A percentile compares a stretch with the other conserved stretches of the same genome.
phyloP scores from a whole-genome alignment of 2,797 vertebrate species.

The Phataginus tricuspis region DNA sequence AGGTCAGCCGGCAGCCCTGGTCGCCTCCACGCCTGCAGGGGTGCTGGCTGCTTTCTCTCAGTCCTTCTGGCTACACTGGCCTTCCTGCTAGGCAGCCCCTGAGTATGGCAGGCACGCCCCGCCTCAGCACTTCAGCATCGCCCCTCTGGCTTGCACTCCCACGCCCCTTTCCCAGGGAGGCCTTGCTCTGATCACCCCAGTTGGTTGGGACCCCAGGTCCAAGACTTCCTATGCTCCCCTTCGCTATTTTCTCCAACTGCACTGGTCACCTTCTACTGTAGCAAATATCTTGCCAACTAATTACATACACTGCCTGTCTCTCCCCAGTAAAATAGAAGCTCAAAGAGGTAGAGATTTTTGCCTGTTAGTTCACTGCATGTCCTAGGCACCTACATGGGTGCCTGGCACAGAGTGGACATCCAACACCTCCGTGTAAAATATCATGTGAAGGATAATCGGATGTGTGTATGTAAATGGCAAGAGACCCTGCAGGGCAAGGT shows the following conservation, averaged over 20 bases:
- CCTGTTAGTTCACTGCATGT: neutral
- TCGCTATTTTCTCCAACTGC: neutral
- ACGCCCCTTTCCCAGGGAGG: rapidly evolving
- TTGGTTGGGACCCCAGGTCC: neutral
- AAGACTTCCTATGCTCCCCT: neutral
- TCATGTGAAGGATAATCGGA: neutral
- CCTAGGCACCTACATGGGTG: neutral
- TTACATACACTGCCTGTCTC: neutral
- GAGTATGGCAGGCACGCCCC: neutral
- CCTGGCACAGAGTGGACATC: neutral
- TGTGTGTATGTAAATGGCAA: neutral
- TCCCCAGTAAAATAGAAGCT: neutral
- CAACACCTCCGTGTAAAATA: neutral
- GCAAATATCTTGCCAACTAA: neutral
- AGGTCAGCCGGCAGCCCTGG: neutral
- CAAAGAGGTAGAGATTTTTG: neutral
- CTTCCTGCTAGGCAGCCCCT: neutral
- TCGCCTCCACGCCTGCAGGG: neutral
- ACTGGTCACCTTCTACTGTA: neutral
- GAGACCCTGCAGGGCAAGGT: neutral
- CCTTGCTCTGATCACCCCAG: neutral
- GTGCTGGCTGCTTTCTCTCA: rapidly evolving
- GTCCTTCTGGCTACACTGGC: neutral
- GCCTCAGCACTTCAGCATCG: neutral
- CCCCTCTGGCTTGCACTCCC: neutral